Evolutionary conservation across 2,113 vertebrate genomes (phyloP).

Genomic region (Petromus typicus): DNA sequence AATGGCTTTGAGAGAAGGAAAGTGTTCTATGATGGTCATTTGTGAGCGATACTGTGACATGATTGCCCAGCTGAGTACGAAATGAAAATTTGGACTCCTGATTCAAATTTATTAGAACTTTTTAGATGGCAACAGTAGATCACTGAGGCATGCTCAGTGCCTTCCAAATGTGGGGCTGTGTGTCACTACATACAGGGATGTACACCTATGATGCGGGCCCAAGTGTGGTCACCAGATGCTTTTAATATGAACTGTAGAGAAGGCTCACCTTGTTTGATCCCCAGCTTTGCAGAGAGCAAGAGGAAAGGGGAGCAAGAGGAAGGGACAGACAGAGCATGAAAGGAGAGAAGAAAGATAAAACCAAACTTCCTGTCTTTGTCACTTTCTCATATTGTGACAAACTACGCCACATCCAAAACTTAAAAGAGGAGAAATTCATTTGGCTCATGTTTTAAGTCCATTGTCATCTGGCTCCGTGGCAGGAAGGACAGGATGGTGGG

Average conservation of each 20-base stretch:
- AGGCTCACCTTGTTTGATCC: neutral
- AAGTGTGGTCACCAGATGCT: neutral
- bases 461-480: neutral
- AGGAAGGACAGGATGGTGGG: neutral
- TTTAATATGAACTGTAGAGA: neutral
- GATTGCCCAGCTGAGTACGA: neutral
- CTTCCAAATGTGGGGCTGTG: accelerated
- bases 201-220: accelerated
- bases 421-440: neutral
- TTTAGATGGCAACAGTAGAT: neutral
- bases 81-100: neutral
- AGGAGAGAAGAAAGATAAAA: neutral
- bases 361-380: neutral
- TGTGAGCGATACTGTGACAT: neutral
- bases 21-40: neutral
- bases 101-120: neutral
- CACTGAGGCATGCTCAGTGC: accelerated
- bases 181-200: accelerated
- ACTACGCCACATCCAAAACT: neutral
- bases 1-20: neutral
- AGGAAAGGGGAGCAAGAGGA: neutral
- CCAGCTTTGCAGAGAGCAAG: neutral
- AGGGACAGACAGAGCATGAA: neutral
- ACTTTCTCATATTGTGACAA: neutral
- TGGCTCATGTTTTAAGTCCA: neutral